A percentile compares a stretch with the other conserved stretches of the same genome.
Evolutionary conservation across 2,113 vertebrate genomes (phyloP).

Genomic region (Takifugu flavidus): DNA sequence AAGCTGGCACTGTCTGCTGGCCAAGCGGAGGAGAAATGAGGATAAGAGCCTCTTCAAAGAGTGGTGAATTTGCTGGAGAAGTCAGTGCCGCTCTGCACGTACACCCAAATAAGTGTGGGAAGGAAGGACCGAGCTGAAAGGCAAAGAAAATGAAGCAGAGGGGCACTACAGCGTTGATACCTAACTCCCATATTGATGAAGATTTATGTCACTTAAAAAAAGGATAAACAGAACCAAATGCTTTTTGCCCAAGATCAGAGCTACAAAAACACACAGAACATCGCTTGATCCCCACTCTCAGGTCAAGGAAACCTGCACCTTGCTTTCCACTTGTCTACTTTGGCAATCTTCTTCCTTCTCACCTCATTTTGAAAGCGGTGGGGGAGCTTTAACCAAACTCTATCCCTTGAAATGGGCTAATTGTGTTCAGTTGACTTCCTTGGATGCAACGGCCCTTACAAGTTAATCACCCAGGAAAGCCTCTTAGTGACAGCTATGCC

Average conservation of each 20-base stretch:
- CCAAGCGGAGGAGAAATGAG: constrained; percentile 46
- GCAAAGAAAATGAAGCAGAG: not conserved
- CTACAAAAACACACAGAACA: constrained; percentile 33
- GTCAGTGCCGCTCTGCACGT: constrained; percentile 70
- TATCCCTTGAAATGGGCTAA: constrained; percentile 57
- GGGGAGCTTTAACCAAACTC: constrained; percentile 38
- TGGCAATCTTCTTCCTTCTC: constrained; percentile 28
- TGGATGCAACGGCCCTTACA: constrained; percentile 64
- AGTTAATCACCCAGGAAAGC: constrained; percentile 70
- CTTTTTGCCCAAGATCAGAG: constrained; percentile 34
- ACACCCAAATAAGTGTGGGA: constrained; percentile 47
- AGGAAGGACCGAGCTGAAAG: constrained; percentile 37
- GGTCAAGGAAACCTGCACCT: constrained; percentile 27
- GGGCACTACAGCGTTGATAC: constrained; percentile 28
- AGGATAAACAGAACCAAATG: not conserved
- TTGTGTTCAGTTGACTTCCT: constrained; percentile 71
- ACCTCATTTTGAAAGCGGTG: constrained; percentile 34
- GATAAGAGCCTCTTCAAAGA: constrained; percentile 69
- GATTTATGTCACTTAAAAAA: constrained; percentile 36
- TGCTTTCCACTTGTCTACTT: constrained; percentile 48
- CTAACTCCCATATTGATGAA: constrained; percentile 33
- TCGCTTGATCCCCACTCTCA: constrained; percentile 27
- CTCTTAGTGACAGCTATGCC: constrained; percentile 67
- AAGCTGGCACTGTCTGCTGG: constrained; percentile 30
- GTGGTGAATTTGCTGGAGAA: constrained; percentile 58